Evolutionary conservation across 1,140 invertebrate genomes (phyloP).

Genomic region (Brachystomella parvula): DNA sequence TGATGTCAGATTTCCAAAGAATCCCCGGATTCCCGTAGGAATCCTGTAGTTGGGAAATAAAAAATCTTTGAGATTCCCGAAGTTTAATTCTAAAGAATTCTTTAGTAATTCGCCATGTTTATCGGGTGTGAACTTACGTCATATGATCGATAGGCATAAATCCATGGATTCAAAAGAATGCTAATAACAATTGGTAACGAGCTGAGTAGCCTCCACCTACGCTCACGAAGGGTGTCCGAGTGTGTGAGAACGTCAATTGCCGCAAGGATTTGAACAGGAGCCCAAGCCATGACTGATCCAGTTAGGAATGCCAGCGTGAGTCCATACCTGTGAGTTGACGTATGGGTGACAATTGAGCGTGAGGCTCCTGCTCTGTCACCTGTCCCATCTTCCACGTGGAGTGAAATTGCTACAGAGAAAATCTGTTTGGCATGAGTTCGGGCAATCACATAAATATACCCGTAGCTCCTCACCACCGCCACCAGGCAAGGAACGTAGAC

Average conservation of each 20-base stretch:
- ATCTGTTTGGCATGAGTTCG: conserved; percentile 57
- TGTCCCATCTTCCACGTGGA: conserved; percentile 37
- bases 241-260: conserved; percentile 34
- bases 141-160: conserved; percentile 58
- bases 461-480: conserved; percentile 54
- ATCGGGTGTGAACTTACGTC: conserved; percentile 47
- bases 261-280: conserved; percentile 54
- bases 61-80: no score
- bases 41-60: no score
- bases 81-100: no score
- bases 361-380: conserved; percentile 11
- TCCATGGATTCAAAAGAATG: conserved; percentile 57
- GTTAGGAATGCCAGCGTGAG: conserved; percentile 56
- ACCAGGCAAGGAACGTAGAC: conserved; percentile 51
- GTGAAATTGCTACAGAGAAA: conserved; percentile 55
- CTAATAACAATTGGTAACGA: conserved; percentile 53
- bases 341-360: conserved; percentile 14
- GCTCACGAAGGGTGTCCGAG: conserved; percentile 19
- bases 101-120: no score
- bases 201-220: conserved; percentile 35
- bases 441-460: conserved; percentile 58
- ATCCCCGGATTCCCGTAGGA: no score
- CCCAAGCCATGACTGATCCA: conserved; percentile 56
- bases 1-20: no score
- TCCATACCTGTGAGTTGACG: conserved; percentile 45